Percentiles rank a stretch among this genome's conserved stretches.
Evolutionary conservation across 2,113 vertebrate genomes (phyloP).

Genomic region (Crocuta crocuta): DNA sequence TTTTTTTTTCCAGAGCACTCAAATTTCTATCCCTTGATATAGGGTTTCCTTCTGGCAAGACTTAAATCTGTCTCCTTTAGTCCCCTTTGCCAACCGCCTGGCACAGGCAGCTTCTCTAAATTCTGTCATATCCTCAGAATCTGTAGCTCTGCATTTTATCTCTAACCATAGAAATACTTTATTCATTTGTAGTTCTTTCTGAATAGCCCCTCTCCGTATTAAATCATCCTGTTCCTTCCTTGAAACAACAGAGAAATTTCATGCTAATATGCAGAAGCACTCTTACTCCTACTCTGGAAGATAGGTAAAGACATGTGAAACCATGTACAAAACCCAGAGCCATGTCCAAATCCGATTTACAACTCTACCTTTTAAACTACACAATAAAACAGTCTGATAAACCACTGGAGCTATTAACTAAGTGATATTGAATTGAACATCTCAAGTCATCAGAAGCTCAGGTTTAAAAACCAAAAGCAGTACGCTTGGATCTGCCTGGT

Average conservation of each 20-base stretch:
- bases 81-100: slow-evolving; percentile 69
- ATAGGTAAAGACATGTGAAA: neutral
- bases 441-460: slow-evolving; percentile 40
- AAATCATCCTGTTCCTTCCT: slow-evolving; percentile 57
- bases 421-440: slow-evolving; percentile 47
- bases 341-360: slow-evolving; percentile 29
- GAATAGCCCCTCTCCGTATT: neutral
- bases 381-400: slow-evolving; percentile 49
- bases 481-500: neutral
- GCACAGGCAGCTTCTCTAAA: slow-evolving; percentile 61
- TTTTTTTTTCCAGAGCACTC: slow-evolving; percentile 66
- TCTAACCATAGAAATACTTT: slow-evolving; percentile 18
- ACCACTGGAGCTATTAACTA: slow-evolving; percentile 47
- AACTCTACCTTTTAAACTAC: neutral
- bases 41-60: slow-evolving; percentile 76
- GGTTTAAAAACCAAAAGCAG: slow-evolving; percentile 49
- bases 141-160: slow-evolving; percentile 55
- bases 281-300: neutral
- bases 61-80: slow-evolving; percentile 70
- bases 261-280: slow-evolving; percentile 5
- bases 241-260: slow-evolving; percentile 39
- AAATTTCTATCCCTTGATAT: slow-evolving; percentile 50
- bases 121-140: slow-evolving; percentile 64
- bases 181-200: slow-evolving; percentile 50
- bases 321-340: neutral